Conservation (phyloP, 2,888 invertebrate species). For the Aporophyla lueneburgensis region DNA sequence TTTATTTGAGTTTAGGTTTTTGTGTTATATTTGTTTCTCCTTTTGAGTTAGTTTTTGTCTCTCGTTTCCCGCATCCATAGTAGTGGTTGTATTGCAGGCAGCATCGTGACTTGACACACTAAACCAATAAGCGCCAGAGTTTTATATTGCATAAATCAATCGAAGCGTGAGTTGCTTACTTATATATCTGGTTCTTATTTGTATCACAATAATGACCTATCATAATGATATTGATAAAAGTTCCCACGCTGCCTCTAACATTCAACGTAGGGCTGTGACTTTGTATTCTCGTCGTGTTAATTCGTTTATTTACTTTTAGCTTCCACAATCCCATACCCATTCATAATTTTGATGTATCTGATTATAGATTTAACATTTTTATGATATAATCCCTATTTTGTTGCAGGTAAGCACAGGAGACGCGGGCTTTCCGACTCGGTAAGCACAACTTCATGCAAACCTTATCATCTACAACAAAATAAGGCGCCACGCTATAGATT, state of each 20-base stretch:
- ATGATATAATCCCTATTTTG: constrained; percentile 63
- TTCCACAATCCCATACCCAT: constrained; percentile 32
- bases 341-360: constrained; percentile 32
- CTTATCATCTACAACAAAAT: constrained; percentile 61
- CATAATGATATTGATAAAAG: constrained; percentile 47
- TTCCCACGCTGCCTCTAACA: constrained; percentile 53
- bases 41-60: neutral
- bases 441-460: constrained; percentile 50
- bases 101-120: constrained; percentile 66
- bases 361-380: constrained; percentile 37
- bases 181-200: constrained; percentile 55
- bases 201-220: constrained; percentile 51
- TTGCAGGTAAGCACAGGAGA: constrained; percentile 74
- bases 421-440: constrained; percentile 56
- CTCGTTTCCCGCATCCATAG: constrained; percentile 30
- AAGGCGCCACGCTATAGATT: constrained; percentile 58
- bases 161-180: constrained; percentile 54
- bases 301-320: constrained; percentile 43
- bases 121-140: constrained; percentile 60
- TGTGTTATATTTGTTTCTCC: neutral
- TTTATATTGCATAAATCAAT: constrained; percentile 63
- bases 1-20: neutral
- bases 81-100: constrained; percentile 37
- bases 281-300: constrained; percentile 19
- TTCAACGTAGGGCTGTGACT: constrained; percentile 46